Percentiles rank a stretch among this genome's conserved stretches.
Conservation (phyloP, 1,140 invertebrate species). For the Calephelis nemesis region DNA sequence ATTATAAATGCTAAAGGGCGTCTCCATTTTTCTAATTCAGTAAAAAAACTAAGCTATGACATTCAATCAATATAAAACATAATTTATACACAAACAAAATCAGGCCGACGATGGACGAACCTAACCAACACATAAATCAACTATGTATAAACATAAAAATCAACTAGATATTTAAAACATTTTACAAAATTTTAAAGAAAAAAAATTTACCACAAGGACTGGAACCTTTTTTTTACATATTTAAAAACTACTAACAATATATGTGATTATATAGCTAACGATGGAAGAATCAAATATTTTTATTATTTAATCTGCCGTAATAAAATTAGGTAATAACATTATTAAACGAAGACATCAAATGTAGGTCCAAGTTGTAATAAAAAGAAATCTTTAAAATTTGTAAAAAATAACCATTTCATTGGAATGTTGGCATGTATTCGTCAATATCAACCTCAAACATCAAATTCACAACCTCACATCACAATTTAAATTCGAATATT, state of each 20-base stretch:
- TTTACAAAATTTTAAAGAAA: no score
- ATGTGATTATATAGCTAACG: no score
- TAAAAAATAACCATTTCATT: neutral
- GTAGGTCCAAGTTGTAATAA: no score
- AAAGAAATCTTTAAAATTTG: no score
- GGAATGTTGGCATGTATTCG: constrained; percentile 25
- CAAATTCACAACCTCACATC: constrained; percentile 30
- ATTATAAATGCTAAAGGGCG: no score
- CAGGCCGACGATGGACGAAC: constrained; percentile 20
- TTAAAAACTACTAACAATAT: no score
- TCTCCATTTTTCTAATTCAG: neutral
- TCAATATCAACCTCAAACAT: constrained; percentile 24
- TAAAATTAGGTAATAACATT: no score
- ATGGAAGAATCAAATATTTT: no score
- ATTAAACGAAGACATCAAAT: no score
- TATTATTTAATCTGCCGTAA: no score
- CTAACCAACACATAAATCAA: constrained; percentile 11
- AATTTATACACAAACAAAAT: constrained; percentile 19
- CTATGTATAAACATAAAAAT: constrained; percentile 5
- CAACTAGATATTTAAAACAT: neutral
- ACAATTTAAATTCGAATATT: constrained; percentile 22
- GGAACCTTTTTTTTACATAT: no score
- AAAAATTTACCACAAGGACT: no score
- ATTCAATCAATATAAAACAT: neutral
- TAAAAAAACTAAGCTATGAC: neutral